Evolutionary conservation across 1,140 invertebrate genomes (phyloP).

Genomic region (Brachionus angularis): DNA sequence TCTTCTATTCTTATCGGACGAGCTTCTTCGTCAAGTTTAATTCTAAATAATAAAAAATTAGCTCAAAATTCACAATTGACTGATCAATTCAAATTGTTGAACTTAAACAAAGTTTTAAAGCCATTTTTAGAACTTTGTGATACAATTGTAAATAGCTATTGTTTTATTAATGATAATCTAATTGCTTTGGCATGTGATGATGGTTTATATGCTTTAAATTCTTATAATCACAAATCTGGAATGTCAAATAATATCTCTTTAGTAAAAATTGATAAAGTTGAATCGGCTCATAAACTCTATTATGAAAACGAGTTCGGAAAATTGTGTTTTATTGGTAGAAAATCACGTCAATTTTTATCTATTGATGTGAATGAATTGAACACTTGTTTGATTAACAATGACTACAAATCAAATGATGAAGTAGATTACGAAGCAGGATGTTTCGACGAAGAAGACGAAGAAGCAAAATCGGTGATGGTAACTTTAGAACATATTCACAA

Average conservation of each 20-base stretch:
- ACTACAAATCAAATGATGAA: slow-evolving; percentile 38
- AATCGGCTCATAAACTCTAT: slow-evolving; percentile 40
- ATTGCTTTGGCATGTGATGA: slow-evolving; percentile 40
- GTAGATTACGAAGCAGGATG: too few relatives aligned
- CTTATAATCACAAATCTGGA: slow-evolving; percentile 35
- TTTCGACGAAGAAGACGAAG: slow-evolving; percentile 29
- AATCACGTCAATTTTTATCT: slow-evolving; percentile 34
- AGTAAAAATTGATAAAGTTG: slow-evolving; percentile 37
- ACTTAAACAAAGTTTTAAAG: slow-evolving; percentile 23
- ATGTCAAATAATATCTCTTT: slow-evolving; percentile 38
- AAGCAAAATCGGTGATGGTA: slow-evolving; percentile 30
- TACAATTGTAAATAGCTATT: slow-evolving; percentile 41
- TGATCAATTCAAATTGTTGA: slow-evolving; percentile 28
- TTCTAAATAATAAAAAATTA: slow-evolving; percentile 13
- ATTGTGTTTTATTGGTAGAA: slow-evolving; percentile 38
- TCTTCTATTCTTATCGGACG: slow-evolving; percentile 15
- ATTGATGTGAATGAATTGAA: slow-evolving; percentile 39
- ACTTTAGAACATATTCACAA: slow-evolving; percentile 33
- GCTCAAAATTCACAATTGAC: too few relatives aligned
- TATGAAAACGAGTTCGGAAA: slow-evolving; percentile 42
- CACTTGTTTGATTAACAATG: slow-evolving; percentile 15
- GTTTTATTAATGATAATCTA: slow-evolving; percentile 42
- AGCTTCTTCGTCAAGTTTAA: background rate
- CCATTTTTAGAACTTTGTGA: slow-evolving; percentile 38
- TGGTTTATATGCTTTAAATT: slow-evolving; percentile 39